Base-by-base conservation (phyloP, 2,888 invertebrate species). In the Heliconius hortense region DNA sequence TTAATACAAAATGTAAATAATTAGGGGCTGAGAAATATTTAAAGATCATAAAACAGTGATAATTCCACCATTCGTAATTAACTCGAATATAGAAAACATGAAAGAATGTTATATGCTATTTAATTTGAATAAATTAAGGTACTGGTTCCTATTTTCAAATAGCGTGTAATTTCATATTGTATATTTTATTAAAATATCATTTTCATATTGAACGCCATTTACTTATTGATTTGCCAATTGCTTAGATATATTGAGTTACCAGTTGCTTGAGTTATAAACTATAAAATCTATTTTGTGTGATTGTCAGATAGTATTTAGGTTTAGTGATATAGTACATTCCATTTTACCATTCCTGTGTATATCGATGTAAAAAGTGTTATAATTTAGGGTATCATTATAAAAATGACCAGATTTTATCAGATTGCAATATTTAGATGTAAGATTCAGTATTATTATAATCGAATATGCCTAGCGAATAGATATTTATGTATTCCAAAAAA, bases 351-450 rank as follows among this genome's bases (percentile, higher is more conserved):
- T 82, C 84, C 80, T 84, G 82, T 92, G 90, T 92, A 91, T 84
- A 92, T 90, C 90, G 86, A 84, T 91, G 89, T 92, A 92, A 84
- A 92, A 90, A 90, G 48, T 56, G 76, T 67, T 81, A 85, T 85
- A 88, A 88, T 83, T 82, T 88, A 86, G 85, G 84, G 77, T 80
- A 77, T 81, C 66, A 86, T 89, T 91, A 90, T 89, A 88, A 89
- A 87, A 91, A 91, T 90, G 92, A 92, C 89, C 93, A 94, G 92
- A 93, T 92, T 93, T 91, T 93, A 94, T 93, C 90, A 91, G 88
- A 92, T 90, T 91, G 94, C 94, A 94, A 94, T 94, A 94, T 93
- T 86, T 93, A 93, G 91, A 81, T 85, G 72, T 93, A 93, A 92
- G 92, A 77, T 87, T 86, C 93, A 93, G 93, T 94, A 94, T 93